These are phyloP conservation scores for Lepisosteus osseus DNA, from an alignment of 2,113 vertebrate genomes.

Conservation along the genomic window DNA sequence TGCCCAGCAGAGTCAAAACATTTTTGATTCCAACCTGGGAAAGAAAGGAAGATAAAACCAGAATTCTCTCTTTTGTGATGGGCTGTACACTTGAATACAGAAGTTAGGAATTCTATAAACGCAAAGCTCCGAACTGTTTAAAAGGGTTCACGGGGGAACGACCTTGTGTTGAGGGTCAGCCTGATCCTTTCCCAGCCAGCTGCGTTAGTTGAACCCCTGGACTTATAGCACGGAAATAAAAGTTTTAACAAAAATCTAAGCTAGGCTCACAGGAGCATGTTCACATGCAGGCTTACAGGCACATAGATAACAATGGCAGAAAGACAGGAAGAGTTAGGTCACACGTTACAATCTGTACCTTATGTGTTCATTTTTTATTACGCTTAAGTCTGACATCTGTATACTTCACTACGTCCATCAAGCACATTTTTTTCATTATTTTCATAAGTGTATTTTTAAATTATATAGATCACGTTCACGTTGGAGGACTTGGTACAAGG, in stretches of 20 bases:
- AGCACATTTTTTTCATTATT: constrained; percentile 18
- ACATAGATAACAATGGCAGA: constrained; percentile 32
- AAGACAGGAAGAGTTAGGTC: not conserved
- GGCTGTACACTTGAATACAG: too few species aligned
- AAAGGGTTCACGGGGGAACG: not conserved
- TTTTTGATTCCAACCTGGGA: too few species aligned
- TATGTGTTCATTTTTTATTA: constrained; percentile 7
- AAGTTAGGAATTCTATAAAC: too few species aligned
- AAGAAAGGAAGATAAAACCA: too few species aligned
- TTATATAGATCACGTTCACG: constrained; percentile 21
- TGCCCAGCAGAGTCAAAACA: too few species aligned
- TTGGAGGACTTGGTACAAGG: constrained; percentile 14
- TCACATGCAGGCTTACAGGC: constrained; percentile 36
- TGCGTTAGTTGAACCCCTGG: not conserved
- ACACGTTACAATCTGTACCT: constrained; percentile 20
- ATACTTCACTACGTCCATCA: constrained; percentile 23
- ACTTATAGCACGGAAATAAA: constrained; percentile 1
- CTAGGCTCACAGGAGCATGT: not conserved
- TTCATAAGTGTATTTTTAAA: constrained; percentile 10
- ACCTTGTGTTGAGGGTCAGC: not conserved
- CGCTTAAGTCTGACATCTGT: constrained; percentile 8
- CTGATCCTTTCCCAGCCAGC: constrained; percentile 2
- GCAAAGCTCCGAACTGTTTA: too few species aligned
- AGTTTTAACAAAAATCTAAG: not conserved
- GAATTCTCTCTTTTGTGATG: too few species aligned